Conservation (phyloP, 2,797 vertebrate species). For the Kryptopterus vitreolus region DNA sequence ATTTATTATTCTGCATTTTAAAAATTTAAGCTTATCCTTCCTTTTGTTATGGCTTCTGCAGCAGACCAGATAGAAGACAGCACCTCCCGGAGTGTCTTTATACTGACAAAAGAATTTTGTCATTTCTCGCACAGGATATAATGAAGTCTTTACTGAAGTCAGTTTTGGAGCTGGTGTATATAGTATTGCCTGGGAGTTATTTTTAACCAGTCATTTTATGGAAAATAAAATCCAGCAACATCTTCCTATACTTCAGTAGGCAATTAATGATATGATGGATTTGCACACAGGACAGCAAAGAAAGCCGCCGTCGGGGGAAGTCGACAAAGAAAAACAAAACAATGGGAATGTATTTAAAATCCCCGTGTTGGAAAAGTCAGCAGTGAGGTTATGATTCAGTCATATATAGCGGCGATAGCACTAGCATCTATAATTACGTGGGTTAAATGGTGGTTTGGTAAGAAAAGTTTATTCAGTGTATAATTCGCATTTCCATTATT, state of each 20-base stretch:
- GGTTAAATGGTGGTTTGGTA: not conserved
- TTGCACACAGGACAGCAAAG: not conserved
- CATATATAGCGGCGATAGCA: too few species aligned
- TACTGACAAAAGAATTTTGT: not conserved
- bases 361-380: not conserved
- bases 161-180: not conserved
- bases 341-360: not conserved
- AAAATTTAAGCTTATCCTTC: not conserved
- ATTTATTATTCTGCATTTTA: slow-evolving; percentile 4
- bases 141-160: not conserved
- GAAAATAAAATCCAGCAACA: not conserved
- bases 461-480: not conserved
- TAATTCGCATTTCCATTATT: not conserved
- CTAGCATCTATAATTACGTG: not conserved
- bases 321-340: not conserved
- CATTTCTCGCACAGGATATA: not conserved
- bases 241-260: not conserved
- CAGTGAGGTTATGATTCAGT: not conserved
- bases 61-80: not conserved
- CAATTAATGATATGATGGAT: not conserved
- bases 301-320: too few species aligned
- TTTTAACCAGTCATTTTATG: not conserved
- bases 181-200: not conserved
- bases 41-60: not conserved
- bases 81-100: not conserved